Evolutionary conservation across 1,140 invertebrate genomes (phyloP).

Genomic region (Geopemphigus sp.): DNA sequence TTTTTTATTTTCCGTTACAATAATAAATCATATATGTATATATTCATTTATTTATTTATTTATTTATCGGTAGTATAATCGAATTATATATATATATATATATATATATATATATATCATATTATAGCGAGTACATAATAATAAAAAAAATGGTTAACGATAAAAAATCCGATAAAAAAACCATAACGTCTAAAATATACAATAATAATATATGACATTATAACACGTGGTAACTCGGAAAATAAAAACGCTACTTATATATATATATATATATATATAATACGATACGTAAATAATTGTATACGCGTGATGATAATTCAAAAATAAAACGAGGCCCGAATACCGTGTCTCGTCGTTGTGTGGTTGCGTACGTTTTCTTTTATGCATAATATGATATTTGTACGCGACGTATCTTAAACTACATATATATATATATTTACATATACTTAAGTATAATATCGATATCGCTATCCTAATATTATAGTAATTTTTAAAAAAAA

Average conservation of each 20-base stretch:
- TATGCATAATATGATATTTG: slow-evolving; percentile 12
- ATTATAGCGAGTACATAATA: too few relatives aligned
- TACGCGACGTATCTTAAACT: not conserved
- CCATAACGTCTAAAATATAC: slow-evolving; percentile 16
- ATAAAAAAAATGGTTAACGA: slow-evolving; percentile 18
- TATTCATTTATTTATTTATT: too few relatives aligned
- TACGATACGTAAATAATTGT: too few relatives aligned
- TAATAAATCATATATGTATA: too few relatives aligned
- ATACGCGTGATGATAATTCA: too few relatives aligned
- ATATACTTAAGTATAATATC: not conserved
- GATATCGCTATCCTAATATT: too few relatives aligned
- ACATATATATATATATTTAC: not conserved
- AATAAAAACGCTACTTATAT: slow-evolving; percentile 1
- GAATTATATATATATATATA: too few relatives aligned
- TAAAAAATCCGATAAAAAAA: slow-evolving; percentile 42
- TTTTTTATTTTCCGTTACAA: too few relatives aligned
- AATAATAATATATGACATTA: slow-evolving; percentile 1
- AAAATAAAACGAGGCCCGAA: slow-evolving; percentile 2
- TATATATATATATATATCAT: slow-evolving; percentile 16
- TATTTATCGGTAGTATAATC: too few relatives aligned
- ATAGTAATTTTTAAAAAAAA: too few relatives aligned
- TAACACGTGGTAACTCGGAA: slow-evolving; percentile 38
- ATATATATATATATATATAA: too few relatives aligned
- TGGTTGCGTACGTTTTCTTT: too few relatives aligned
- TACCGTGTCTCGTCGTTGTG: not conserved